phyloP scores from a whole-genome alignment of 1,140 invertebrate genomes.

The Dendroctonus valens region DNA sequence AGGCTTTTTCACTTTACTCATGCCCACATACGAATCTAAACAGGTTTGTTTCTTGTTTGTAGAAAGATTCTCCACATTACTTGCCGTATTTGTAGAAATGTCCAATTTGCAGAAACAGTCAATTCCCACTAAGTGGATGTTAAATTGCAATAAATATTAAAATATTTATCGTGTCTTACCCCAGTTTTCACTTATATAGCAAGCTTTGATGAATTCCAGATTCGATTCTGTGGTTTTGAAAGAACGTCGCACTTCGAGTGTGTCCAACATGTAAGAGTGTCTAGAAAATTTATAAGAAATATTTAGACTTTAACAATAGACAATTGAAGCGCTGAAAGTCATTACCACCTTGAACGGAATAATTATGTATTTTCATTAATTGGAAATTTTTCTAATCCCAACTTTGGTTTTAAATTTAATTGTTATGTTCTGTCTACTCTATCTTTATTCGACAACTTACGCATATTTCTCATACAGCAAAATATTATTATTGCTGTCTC shows the following conservation, averaged over 20 bases:
- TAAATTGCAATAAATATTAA: too few species aligned
- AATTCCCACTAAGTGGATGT: too few species aligned
- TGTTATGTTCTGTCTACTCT: neutral
- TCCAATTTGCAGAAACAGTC: too few species aligned
- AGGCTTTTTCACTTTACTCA: too few species aligned
- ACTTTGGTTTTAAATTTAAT: too few species aligned
- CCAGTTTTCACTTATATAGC: slow-evolving; percentile 45
- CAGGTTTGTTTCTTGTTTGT: too few species aligned
- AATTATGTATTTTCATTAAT: neutral
- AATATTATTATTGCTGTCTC: slow-evolving; percentile 41
- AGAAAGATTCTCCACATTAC: too few species aligned
- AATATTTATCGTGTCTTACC: slow-evolving; percentile 28
- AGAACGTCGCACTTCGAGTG: slow-evolving; percentile 25
- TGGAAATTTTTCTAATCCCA: too few species aligned
- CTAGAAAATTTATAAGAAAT: slow-evolving; percentile 31
- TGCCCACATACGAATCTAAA: too few species aligned
- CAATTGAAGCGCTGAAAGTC: neutral
- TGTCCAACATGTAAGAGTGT: slow-evolving; percentile 40
- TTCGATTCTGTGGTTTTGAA: slow-evolving; percentile 23
- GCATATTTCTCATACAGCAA: slow-evolving; percentile 43
- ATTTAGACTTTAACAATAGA: slow-evolving; percentile 9
- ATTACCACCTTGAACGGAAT: neutral
- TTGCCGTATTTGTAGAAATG: too few species aligned
- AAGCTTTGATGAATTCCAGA: slow-evolving; percentile 29
- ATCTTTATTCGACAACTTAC: slow-evolving; percentile 29